phyloP scores from a whole-genome alignment of 2,113 vertebrate genomes.

The Dryoscopus gambensis region DNA sequence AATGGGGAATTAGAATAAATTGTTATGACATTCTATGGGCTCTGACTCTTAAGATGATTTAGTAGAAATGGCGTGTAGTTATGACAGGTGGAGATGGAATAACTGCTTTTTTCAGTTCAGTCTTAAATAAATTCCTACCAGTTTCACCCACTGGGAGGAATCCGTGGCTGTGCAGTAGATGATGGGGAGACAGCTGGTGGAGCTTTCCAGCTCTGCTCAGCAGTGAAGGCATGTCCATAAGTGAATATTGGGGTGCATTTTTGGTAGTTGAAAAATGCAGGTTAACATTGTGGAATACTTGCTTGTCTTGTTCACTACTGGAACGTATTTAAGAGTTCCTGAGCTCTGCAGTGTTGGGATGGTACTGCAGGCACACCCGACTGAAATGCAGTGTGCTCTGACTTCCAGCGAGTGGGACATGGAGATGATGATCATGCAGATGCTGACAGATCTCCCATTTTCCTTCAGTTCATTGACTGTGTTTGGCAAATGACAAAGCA shows the following conservation, averaged over 20 bases:
- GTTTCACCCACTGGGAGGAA: not conserved
- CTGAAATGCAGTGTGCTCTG: not conserved
- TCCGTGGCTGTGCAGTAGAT: not conserved
- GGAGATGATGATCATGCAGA: constrained; percentile 90
- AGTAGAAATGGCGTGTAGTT: not conserved
- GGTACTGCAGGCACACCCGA: not conserved
- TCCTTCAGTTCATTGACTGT: constrained; percentile 96
- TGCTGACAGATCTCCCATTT: constrained; percentile 93
- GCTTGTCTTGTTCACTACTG: not conserved
- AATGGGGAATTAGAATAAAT: not conserved
- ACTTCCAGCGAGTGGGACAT: constrained; percentile 86
- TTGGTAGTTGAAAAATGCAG: not conserved
- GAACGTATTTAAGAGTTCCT: not conserved
- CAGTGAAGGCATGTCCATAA: not conserved
- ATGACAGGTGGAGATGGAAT: not conserved
- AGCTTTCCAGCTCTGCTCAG: not conserved
- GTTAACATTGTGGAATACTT: not conserved
- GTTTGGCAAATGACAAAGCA: constrained; percentile 98
- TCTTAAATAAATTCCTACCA: not conserved
- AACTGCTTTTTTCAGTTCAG: not conserved
- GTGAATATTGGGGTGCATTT: not conserved
- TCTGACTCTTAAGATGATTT: not conserved
- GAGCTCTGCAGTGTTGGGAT: not conserved
- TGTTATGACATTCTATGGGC: not conserved
- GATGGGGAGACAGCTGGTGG: not conserved